Percentiles rank a stretch among this genome's conserved stretches.
phyloP scores from a whole-genome alignment of 2,888 invertebrate species.

The Andrena camellia region DNA sequence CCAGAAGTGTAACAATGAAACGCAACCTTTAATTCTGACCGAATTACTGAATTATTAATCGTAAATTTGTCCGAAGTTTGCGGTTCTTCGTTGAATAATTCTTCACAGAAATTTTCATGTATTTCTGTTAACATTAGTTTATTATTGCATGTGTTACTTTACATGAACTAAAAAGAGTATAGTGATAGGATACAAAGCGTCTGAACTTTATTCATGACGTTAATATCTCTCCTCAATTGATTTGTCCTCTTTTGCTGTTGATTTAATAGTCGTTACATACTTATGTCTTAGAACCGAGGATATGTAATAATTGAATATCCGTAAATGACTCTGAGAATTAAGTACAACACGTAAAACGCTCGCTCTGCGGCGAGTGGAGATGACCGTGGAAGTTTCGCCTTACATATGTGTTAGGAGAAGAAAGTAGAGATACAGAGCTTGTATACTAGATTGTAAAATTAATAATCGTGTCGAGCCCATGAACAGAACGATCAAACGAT shows the following conservation, averaged over 20 bases:
- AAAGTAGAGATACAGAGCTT: neutral
- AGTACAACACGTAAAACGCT: conserved; percentile 32
- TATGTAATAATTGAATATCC: conserved; percentile 31
- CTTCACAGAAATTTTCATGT: neutral
- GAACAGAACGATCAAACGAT: conserved; percentile 7
- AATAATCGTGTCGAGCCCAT: neutral
- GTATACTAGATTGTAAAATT: conserved; percentile 1
- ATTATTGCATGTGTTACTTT: conserved; percentile 26
- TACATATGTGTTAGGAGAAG: conserved; percentile 2
- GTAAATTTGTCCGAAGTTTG: conserved; percentile 1
- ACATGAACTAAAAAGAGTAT: conserved; percentile 19
- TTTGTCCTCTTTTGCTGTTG: conserved; percentile 19
- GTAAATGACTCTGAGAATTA: conserved; percentile 44
- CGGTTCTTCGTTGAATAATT: neutral
- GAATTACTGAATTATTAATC: neutral
- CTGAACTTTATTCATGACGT: conserved; percentile 44
- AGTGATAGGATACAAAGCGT: conserved; percentile 38
- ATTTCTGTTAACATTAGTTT: conserved; percentile 37
- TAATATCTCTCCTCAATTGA: conserved; percentile 34
- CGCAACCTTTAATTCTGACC: neutral
- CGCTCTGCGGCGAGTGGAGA: conserved; percentile 4
- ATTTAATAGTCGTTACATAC: conserved; percentile 34
- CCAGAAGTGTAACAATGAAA: neutral
- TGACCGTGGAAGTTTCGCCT: conserved; percentile 7
- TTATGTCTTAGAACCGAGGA: conserved; percentile 44